Percentiles rank a stretch among this genome's conserved stretches.
These are phyloP conservation scores for Epizoanthus scotinus DNA, from an alignment of 92 coral and sea anemone genomes.

Conservation along the genomic window DNA sequence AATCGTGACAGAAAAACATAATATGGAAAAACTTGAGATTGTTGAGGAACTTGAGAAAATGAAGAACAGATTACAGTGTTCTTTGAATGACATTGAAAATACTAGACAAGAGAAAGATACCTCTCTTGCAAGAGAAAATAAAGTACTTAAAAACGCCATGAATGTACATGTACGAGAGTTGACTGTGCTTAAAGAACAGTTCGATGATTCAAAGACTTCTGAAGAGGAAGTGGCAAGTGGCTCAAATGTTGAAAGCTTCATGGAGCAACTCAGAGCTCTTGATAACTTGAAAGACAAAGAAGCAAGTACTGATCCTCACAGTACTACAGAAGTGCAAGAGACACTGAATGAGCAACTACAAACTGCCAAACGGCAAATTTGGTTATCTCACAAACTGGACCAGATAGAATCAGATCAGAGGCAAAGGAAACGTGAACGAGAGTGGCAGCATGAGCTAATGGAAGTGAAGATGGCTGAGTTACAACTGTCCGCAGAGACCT, in stretches of 20 bases:
- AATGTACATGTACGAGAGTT: conserved; percentile 1
- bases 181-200: not conserved
- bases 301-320: not conserved
- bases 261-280: conserved; percentile 20
- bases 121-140: not conserved
- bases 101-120: not conserved
- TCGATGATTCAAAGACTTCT: conserved; percentile 30
- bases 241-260: not conserved
- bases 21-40: conserved; percentile 5
- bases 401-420: not conserved
- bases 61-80: not conserved
- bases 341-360: conserved; percentile 7
- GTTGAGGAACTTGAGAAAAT: not conserved
- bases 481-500: not conserved
- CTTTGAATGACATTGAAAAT: not conserved
- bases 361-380: conserved; percentile 2
- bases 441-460: conserved; percentile 7
- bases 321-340: not conserved
- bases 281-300: not conserved
- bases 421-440: conserved; percentile 13
- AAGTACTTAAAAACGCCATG: not conserved
- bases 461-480: conserved; percentile 20
- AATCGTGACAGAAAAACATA: not conserved
- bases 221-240: conserved; percentile 18
- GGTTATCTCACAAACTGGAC: conserved; percentile 30